A percentile compares a stretch with the other conserved stretches of the same genome.
Evolutionary conservation across 2,888 invertebrate genomes (phyloP).

Genomic region (Ophion obscuratus): DNA sequence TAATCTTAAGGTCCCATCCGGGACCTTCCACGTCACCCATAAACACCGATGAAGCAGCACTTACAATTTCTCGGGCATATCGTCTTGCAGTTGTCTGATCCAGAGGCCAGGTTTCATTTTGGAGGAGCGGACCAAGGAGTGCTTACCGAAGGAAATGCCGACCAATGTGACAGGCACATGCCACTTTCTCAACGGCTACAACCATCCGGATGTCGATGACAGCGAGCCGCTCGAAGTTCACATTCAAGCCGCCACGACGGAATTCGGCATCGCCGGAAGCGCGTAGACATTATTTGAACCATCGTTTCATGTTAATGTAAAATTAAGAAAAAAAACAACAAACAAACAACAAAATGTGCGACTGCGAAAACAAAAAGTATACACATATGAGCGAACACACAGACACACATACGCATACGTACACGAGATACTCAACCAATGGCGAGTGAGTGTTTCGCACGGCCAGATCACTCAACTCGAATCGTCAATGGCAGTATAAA

Average conservation of each 20-base stretch:
- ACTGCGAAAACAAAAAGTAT: slow-evolving; percentile 10
- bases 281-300: slow-evolving; percentile 75
- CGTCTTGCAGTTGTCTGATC: slow-evolving; percentile 88
- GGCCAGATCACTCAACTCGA: slow-evolving; percentile 38
- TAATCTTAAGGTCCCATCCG: too few relatives aligned
- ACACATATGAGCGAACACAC: slow-evolving; percentile 1
- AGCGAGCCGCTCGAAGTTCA: slow-evolving; percentile 88
- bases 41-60: neutral
- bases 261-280: slow-evolving; percentile 86
- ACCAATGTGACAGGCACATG: slow-evolving; percentile 92
- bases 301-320: slow-evolving; percentile 47
- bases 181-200: slow-evolving; percentile 93
- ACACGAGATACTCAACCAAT: slow-evolving; percentile 52
- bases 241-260: slow-evolving; percentile 88
- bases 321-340: slow-evolving; percentile 4
- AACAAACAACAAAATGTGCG: slow-evolving; percentile 23
- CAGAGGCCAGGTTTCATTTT: slow-evolving; percentile 91
- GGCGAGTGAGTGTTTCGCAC: slow-evolving; percentile 27
- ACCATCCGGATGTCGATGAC: slow-evolving; percentile 88
- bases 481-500: slow-evolving; percentile 44
- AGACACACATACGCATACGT: slow-evolving; percentile 39
- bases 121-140: slow-evolving; percentile 90
- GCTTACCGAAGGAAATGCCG: slow-evolving; percentile 94
- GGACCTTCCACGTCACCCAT: too few relatives aligned
- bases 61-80: neutral